These are phyloP conservation scores for Ancistrus triradiatus DNA, from an alignment of 2,113 vertebrate genomes.

Conservation along the genomic window DNA sequence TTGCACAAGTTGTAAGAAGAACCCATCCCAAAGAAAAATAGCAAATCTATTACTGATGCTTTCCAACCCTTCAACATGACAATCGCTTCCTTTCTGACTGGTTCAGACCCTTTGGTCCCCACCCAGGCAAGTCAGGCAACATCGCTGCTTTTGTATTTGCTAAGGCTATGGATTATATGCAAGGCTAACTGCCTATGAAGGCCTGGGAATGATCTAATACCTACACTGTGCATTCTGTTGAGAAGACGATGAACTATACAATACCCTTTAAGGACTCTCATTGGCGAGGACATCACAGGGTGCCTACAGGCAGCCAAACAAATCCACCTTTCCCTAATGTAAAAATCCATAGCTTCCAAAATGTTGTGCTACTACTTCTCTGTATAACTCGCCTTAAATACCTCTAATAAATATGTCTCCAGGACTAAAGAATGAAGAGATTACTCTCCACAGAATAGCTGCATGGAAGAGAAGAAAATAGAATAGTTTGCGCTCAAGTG, in stretches of 20 bases:
- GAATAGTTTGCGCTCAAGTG: background rate
- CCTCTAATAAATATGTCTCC: background rate
- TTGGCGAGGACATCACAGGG: background rate
- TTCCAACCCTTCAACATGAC: background rate
- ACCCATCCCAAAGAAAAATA: background rate
- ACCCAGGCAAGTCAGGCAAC: background rate
- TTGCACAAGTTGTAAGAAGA: background rate
- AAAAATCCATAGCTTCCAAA: background rate
- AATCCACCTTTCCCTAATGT: background rate
- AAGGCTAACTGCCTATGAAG: constrained; percentile 15
- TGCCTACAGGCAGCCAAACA: background rate
- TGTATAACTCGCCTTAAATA: background rate
- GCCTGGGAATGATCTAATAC: constrained; percentile 5
- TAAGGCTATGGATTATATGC: background rate
- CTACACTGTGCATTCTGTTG: too few species aligned
- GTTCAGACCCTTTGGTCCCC: too few species aligned
- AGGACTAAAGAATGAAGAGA: background rate
- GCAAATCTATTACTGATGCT: too few species aligned
- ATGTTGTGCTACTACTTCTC: background rate
- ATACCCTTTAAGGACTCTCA: background rate
- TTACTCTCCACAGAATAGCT: too few species aligned
- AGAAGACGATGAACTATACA: background rate
- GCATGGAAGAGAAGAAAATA: background rate
- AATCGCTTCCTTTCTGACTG: background rate
- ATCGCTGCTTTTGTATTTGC: background rate